Conservation (phyloP, 2,113 vertebrate genomes). For the Brachypteracias leptosomus region DNA sequence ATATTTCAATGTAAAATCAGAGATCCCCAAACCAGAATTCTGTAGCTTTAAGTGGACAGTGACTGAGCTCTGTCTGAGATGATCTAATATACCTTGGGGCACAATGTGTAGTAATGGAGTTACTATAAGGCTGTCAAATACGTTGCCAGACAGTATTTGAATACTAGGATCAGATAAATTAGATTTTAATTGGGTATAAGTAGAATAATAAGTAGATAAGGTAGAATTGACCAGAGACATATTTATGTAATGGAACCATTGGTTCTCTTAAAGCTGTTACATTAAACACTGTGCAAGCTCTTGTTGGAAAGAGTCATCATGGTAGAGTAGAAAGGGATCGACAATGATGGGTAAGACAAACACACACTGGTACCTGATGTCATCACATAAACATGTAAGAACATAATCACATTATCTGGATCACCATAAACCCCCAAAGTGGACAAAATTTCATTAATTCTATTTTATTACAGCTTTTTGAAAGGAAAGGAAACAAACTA, state of each 20-base stretch:
- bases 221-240: constrained; percentile 79
- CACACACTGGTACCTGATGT: constrained; percentile 43
- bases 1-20: background rate
- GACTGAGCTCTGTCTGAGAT: constrained; percentile 31
- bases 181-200: constrained; percentile 85
- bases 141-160: constrained; percentile 67
- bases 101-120: constrained; percentile 43
- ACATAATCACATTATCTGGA: constrained; percentile 11
- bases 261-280: constrained; percentile 63
- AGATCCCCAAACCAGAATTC: background rate
- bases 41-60: background rate
- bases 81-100: constrained; percentile 60
- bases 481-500: background rate
- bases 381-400: constrained; percentile 30
- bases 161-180: constrained; percentile 82
- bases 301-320: constrained; percentile 28
- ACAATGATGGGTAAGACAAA: constrained; percentile 71
- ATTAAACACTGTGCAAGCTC: constrained; percentile 45
- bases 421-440: constrained; percentile 52
- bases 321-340: constrained; percentile 64
- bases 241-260: constrained; percentile 79
- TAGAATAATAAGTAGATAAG: constrained; percentile 79
- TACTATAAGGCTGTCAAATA: constrained; percentile 60
- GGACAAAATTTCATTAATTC: background rate
- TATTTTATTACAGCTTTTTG: background rate